These are phyloP conservation scores for Acanthosepion lycidas DNA, from an alignment of 2,888 invertebrate species.

Conservation along the genomic window DNA sequence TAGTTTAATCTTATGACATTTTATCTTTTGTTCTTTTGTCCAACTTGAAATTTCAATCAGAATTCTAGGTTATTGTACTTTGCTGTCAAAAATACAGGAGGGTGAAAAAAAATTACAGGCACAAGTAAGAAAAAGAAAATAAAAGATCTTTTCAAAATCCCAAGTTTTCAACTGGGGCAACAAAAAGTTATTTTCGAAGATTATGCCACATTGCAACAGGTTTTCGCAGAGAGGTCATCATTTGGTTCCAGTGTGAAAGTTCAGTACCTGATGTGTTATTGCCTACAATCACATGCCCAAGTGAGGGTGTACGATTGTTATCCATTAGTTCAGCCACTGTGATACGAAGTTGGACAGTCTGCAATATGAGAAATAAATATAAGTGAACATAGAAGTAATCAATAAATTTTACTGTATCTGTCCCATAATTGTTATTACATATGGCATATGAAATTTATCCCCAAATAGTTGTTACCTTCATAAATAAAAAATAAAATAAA, in stretches of 20 bases:
- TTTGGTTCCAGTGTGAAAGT: conserved; percentile 87
- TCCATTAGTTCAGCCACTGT: conserved; percentile 77
- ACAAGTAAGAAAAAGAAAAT: neutral
- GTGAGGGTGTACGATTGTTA: conserved; percentile 79
- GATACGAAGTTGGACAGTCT: conserved; percentile 85
- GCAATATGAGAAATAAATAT: conserved; percentile 54
- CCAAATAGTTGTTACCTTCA: too few species aligned
- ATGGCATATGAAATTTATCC: too few species aligned
- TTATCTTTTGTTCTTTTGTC: neutral
- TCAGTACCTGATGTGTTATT: conserved; percentile 83
- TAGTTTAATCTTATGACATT: neutral
- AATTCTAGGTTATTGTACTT: neutral
- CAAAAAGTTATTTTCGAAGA: conserved; percentile 76
- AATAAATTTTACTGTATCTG: neutral
- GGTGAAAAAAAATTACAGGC: neutral
- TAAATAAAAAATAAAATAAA: too few species aligned
- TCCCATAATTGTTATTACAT: too few species aligned
- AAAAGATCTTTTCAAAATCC: neutral
- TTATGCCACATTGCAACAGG: conserved; percentile 91
- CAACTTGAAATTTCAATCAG: conserved; percentile 20
- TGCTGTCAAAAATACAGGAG: neutral
- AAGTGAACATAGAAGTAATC: conserved; percentile 33
- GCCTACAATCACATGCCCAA: conserved; percentile 87
- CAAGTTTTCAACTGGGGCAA: neutral
- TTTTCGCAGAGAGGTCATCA: conserved; percentile 85